Conservation (phyloP, 2,888 invertebrate species). For the Ochropleura plecta region DNA sequence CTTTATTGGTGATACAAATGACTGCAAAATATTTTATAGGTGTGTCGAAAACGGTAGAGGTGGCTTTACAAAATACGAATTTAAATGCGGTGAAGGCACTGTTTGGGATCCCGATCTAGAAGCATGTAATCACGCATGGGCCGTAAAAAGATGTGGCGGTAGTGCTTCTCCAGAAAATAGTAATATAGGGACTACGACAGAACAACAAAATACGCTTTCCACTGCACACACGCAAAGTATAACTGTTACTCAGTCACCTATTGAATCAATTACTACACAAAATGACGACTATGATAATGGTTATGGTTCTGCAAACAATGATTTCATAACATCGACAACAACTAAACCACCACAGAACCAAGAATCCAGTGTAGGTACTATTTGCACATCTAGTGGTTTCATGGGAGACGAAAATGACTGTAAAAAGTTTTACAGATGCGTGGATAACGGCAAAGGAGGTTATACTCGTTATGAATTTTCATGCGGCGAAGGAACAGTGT, state of each 20-base stretch:
- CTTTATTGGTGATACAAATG: constrained; percentile 90
- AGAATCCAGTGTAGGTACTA: constrained; percentile 44
- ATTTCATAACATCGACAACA: constrained; percentile 43
- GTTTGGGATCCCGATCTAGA: constrained; percentile 91
- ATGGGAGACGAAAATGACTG: constrained; percentile 90
- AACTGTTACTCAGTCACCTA: constrained; percentile 55
- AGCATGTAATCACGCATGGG: constrained; percentile 91
- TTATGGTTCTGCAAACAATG: constrained; percentile 66
- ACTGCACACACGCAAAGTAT: constrained; percentile 50
- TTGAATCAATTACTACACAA: constrained; percentile 51
- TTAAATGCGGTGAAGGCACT: constrained; percentile 92
- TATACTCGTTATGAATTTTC: constrained; percentile 89
- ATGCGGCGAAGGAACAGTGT: constrained; percentile 91
- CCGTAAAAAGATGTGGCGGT: constrained; percentile 81
- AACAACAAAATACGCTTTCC: constrained; percentile 46
- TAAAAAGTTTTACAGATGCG: constrained; percentile 93
- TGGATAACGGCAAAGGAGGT: constrained; percentile 84
- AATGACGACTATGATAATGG: constrained; percentile 68
- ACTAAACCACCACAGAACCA: constrained; percentile 46
- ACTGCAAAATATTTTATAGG: constrained; percentile 92
- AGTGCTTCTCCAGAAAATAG: constrained; percentile 41
- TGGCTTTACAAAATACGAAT: constrained; percentile 91
- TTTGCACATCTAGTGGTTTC: constrained; percentile 89
- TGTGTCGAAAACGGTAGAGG: constrained; percentile 92
- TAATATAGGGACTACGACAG: constrained; percentile 58